Base-by-base conservation (phyloP, 2,113 vertebrate species). In the Octodon degus region DNA sequence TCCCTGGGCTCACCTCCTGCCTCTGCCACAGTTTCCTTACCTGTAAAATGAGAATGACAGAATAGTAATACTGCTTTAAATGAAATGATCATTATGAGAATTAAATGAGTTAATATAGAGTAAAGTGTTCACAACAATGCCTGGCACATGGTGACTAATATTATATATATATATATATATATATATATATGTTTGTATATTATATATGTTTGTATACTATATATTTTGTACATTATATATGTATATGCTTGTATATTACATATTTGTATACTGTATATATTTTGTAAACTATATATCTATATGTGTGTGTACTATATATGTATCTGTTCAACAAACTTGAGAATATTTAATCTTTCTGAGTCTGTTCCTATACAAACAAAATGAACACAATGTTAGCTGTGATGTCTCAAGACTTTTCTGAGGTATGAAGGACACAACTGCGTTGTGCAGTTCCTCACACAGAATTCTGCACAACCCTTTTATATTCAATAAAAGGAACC, bases 291-390 rank as follows among this genome's bases (percentile, higher is more conserved):
- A 58, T 58, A 58, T 58, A 58, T 58, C 2, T 58, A 58, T 58
- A 58, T 58, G 17, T 58, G 4, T 58, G 50, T 76, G 13, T 72
- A 2, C 22, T 77, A 22, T 2, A 10, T 8, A 60, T 27, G 0
- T 37, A 34, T 77, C 70, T 83, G 40, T 37, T 95, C 24, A 60
- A 40, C 55, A 60, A 34, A 70, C 12, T 83, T 85, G 37, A 74
- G 76, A 67, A 34, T 43, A 50, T 70, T 65, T 86, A 87, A 72
- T 11, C 32, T 90, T 62, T 58, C 86, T 91, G n/a, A 91, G 7
- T 87, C 20, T 83, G 27, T 80, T 82, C 94, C 27, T 43, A 55
- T 84, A 70, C 63, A 65, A 77, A n/a, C 24, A 84, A 91, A 89
- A 40, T 81, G 88, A 60, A 79, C 13, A 60, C 55, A 90, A 82